Conservation (phyloP, 2,113 vertebrate genomes). For the Arvicanthis niloticus region DNA sequence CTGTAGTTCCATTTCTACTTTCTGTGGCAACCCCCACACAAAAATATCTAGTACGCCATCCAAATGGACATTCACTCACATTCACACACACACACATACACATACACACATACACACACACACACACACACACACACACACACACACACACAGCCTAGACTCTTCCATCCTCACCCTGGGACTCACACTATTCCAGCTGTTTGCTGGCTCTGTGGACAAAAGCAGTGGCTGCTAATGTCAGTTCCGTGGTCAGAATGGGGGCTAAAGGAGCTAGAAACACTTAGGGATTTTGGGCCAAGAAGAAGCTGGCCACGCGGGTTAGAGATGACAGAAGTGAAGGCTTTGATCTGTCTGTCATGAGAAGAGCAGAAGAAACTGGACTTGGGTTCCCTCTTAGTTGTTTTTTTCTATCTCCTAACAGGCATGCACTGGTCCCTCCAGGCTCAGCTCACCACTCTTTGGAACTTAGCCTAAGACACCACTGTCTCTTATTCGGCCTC, state of each 20-base stretch:
- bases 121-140: background rate
- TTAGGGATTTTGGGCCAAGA: background rate
- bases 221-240: background rate
- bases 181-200: slow-evolving; percentile 32
- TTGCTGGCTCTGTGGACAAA: slow-evolving; percentile 20
- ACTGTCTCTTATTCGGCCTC: background rate
- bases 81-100: background rate
- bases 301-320: background rate
- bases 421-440: background rate
- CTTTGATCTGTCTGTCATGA: background rate
- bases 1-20: slow-evolving; percentile 62
- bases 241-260: background rate
- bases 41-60: background rate
- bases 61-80: background rate
- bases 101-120: background rate
- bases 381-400: background rate
- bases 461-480: background rate
- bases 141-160: background rate
- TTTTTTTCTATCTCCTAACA: background rate
- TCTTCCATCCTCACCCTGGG: background rate
- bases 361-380: background rate
- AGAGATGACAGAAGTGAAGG: background rate
- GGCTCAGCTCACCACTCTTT: background rate
- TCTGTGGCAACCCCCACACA: slow-evolving; percentile 17
- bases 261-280: background rate